Conservation (phyloP, 2,888 invertebrate genomes). For the Timema cristinae region DNA sequence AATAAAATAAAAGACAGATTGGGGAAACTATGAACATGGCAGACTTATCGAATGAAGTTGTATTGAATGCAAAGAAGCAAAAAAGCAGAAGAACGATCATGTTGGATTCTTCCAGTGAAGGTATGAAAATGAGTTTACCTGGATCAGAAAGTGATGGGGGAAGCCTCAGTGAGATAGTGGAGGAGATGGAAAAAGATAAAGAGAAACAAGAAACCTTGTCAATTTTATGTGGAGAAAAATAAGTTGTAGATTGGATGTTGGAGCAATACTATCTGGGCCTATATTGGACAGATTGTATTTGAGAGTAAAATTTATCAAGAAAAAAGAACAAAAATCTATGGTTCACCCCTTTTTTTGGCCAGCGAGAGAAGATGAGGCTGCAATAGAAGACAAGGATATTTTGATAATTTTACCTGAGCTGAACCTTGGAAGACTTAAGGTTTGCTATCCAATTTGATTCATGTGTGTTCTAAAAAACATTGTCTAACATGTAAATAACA, state of each 20-base stretch:
- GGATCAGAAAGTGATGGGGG: constrained; percentile 4
- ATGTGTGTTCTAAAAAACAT: not conserved
- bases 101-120: not conserved
- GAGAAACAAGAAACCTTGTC: not conserved
- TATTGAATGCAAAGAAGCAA: not conserved
- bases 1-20: too few relatives aligned
- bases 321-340: not conserved
- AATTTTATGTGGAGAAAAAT: not conserved
- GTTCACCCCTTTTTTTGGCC: not conserved
- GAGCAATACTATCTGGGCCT: not conserved
- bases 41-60: too few relatives aligned
- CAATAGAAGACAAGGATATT: too few relatives aligned
- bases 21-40: too few relatives aligned
- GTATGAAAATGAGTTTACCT: not conserved
- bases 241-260: constrained; percentile 6
- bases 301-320: not conserved
- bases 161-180: not conserved
- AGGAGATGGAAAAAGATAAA: not conserved
- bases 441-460: not conserved
- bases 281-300: constrained; percentile 1
- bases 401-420: not conserved
- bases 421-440: not conserved
- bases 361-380: not conserved
- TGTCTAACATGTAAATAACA: too few relatives aligned
- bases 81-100: not conserved